Base-by-base conservation (phyloP, 2,113 vertebrate genomes). In the Hyperopisus bebe region DNA sequence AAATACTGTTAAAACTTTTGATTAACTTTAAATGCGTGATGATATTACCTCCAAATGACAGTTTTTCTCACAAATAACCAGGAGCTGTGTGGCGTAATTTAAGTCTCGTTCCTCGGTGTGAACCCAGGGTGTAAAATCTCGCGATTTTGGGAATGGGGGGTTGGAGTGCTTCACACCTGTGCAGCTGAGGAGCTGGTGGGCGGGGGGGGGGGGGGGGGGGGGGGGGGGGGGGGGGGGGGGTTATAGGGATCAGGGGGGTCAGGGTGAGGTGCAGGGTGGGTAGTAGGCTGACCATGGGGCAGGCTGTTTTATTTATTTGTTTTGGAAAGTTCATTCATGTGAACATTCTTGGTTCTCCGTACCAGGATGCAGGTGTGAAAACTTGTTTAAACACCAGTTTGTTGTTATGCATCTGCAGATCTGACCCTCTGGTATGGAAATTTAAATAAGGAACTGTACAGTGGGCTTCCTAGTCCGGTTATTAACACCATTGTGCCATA, bases 91-190 rank as follows among this genome's bases (percentile, higher is more conserved):
- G 74, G 21, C 8, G 35, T 83, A 85, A 82, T 46, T 46, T 46
- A 27, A 51, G 50, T 35, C 19, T 39, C 39, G 9, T 53, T 80
- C 86, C 42, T 42, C 51, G 42, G 90, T 58, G 89, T 89, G 89
- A 58, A 8, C 46, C n/a, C n/a, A 70, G 47, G 50, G 77, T 84
- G 88, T 82, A 50, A 83, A 89, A 51, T 80, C 48, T 89, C 3
- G 11, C 44, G 8, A 35, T 88, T 90, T 39, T 58, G 74, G 5
- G 27, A 39, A 46, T 46, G 82, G 82, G 74, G 89, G 70, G 86
- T 35, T 58, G 66, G 86, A 80, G 86, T 51, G 5, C 35, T 84
- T 90, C 70, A 90, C 90, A 90, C 90, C 90, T 88, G 86, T 44
- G 74, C 90, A 89, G 74, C 88, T 83, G 88, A 83, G n/a, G 13